Evolutionary conservation across 2,797 vertebrate genomes (phyloP).

Genomic region (Trichosurus vulpecula): DNA sequence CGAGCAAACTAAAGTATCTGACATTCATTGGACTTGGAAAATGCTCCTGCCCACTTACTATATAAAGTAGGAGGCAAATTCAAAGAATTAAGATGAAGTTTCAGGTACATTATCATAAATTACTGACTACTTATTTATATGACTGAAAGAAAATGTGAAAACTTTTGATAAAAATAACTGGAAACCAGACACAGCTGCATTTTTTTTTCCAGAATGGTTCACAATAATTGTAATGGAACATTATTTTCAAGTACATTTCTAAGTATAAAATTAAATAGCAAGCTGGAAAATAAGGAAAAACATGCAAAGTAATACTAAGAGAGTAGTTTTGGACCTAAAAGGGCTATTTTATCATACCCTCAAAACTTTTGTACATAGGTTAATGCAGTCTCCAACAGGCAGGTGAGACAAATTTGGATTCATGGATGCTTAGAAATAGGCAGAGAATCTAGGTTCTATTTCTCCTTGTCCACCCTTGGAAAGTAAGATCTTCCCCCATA

Average conservation of each 20-base stretch:
- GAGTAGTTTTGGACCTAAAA: not conserved
- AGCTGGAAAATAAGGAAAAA: constrained; percentile 24
- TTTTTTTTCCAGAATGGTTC: not conserved
- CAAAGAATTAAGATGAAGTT: not conserved
- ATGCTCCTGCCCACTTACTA: not conserved
- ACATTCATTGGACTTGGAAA: not conserved
- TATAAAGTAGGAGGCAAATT: not conserved
- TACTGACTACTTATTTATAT: not conserved
- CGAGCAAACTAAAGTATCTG: not conserved
- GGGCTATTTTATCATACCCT: not conserved
- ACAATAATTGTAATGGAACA: constrained; percentile 7
- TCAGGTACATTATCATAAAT: not conserved
- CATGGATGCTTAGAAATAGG: not conserved
- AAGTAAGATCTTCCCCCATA: not conserved
- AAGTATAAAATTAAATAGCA: constrained; percentile 49
- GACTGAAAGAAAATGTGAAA: not conserved
- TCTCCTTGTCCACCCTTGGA: not conserved
- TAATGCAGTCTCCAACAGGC: not conserved
- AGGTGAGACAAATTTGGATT: not conserved
- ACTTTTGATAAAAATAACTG: not conserved
- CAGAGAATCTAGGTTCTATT: not conserved
- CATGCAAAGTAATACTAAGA: constrained; percentile 1
- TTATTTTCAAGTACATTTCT: constrained; percentile 50
- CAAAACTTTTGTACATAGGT: not conserved
- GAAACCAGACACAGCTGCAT: not conserved